Percentiles rank a stretch among this genome's conserved stretches.
phyloP scores from a whole-genome alignment of 2,888 invertebrate species.

The Pharmacophagus antenor region DNA sequence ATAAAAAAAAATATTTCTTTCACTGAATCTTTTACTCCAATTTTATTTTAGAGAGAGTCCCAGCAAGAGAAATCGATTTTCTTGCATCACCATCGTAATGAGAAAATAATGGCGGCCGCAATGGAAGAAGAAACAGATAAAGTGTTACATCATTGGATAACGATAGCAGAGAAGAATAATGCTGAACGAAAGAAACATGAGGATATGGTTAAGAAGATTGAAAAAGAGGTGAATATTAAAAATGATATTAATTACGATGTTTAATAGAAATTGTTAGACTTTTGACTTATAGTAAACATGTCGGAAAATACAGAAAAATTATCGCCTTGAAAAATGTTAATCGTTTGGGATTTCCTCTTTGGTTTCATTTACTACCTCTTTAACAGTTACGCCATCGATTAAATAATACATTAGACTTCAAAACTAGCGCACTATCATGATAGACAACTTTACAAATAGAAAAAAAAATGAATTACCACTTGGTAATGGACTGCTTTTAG shows the following conservation, averaged over 20 bases:
- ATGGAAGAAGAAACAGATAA: conserved; percentile 53
- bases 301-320: too few species aligned
- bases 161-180: conserved; percentile 46
- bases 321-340: too few species aligned
- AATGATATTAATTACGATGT: too few species aligned
- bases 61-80: conserved; percentile 58
- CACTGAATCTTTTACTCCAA: neutral
- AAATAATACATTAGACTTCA: too few species aligned
- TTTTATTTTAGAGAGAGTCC: conserved; percentile 49
- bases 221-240: conserved; percentile 49
- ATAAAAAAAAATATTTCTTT: neutral
- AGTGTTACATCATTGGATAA: conserved; percentile 50
- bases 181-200: conserved; percentile 45
- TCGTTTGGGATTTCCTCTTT: too few species aligned
- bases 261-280: neutral
- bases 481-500: too few species aligned
- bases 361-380: too few species aligned
- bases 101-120: conserved; percentile 46
- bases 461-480: too few species aligned
- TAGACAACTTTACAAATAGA: too few species aligned
- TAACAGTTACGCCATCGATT: too few species aligned
- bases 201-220: conserved; percentile 44
- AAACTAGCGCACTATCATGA: too few species aligned
- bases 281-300: too few species aligned
- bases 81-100: conserved; percentile 50